Base-by-base conservation (phyloP, 2,888 invertebrate species). In the Dorcus hopei region DNA sequence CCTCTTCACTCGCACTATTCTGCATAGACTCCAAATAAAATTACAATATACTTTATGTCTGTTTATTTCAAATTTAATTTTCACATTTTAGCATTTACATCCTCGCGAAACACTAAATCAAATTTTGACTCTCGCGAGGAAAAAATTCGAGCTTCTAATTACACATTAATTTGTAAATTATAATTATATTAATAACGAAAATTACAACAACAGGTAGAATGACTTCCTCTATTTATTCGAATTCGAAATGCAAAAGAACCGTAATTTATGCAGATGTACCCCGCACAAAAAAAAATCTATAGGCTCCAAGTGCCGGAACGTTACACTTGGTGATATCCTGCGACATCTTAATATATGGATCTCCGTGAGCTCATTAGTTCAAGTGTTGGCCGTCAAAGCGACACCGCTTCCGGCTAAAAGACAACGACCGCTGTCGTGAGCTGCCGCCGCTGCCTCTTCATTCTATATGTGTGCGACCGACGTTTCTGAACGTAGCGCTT, bases 41-140 rank as follows among this genome's bases (percentile, higher is more conserved):
- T 74, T 74, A 73, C 70, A 68, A 63, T 61, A 70, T 72, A 70
- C 68, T 72, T 73, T 72, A 73, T 70, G 71, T 68, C 65, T 71
- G 71, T 70, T 71, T 71, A 68, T 67, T 71, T 69, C 67, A 70
- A 72, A 74, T 74, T 73, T 72, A 72, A 72, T 72, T 72, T 70
- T 68, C 66, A 68, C 65, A 67, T 52, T 58, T 9, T 43, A 39
- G 26, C 26, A 45, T 45, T 45, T 45, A 23, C 38, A 48, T 50
- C 50, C 41, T 49, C 49, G 49, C 43, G 49, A 57, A 59, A 43
- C 56, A 52, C 43, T 52, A 43, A 48, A 48, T n/a, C 19, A 19
- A 16, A 19, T 48, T 47, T 43, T 51, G 23, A 6, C 51, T 14
- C 39, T 38, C 26, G 6, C n/a, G 23, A 26, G 7, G n/a, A 49